Evolutionary conservation across 2,888 invertebrate genomes (phyloP).

Genomic region (Acleris laterana): DNA sequence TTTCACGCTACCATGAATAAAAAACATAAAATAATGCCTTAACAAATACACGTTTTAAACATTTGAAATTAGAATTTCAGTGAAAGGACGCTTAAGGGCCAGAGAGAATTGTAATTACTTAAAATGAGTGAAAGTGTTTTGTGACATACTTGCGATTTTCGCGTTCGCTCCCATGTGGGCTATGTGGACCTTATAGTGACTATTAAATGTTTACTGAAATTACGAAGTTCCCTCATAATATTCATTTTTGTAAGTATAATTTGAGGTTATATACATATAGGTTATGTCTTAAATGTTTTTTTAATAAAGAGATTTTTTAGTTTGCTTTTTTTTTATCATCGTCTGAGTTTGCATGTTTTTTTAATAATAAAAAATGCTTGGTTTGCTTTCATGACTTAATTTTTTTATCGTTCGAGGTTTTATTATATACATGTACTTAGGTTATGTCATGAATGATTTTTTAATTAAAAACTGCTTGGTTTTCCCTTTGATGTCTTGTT

Average conservation of each 20-base stretch:
- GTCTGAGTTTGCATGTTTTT: too few relatives aligned
- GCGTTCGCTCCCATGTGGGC: conserved; percentile 7
- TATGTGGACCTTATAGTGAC: conserved; percentile 10
- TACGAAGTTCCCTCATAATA: conserved; percentile 1
- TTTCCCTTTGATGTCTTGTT: not conserved
- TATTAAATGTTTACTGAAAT: conserved; percentile 13
- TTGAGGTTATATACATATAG: conserved; percentile 14
- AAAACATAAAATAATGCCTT: conserved; percentile 21
- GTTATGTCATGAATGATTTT: not conserved
- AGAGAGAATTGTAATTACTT: conserved; percentile 1
- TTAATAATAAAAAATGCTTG: not conserved
- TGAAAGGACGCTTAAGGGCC: conserved; percentile 6
- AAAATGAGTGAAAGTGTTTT: conserved; percentile 4
- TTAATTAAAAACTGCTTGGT: not conserved
- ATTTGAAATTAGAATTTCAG: not conserved
- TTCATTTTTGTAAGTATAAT: conserved; percentile 20
- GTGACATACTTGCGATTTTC: not conserved
- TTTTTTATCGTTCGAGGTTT: conserved; percentile 19
- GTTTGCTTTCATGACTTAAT: not conserved
- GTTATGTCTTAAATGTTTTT: not conserved
- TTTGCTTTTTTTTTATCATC: too few relatives aligned
- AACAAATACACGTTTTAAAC: not conserved
- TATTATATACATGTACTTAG: too few relatives aligned
- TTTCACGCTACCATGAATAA: conserved; percentile 26
- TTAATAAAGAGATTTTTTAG: too few relatives aligned